Base-by-base conservation (phyloP, 2,113 vertebrate genomes). In the Ptilorrhoa leucosticta region DNA sequence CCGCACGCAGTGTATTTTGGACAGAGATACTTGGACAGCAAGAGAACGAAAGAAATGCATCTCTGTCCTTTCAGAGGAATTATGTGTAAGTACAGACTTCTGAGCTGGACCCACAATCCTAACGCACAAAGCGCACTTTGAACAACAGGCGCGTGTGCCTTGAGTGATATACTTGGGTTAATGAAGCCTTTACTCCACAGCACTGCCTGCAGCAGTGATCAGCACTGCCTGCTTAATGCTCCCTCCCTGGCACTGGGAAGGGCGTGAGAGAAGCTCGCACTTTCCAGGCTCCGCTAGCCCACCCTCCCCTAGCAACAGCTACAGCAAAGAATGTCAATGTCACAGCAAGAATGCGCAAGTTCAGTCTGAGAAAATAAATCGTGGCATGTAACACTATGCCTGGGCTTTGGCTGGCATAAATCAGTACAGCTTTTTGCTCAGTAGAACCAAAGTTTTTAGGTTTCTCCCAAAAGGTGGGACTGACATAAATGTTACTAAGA, bases 131-230 rank as follows among this genome's bases (percentile, higher is more conserved):
- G 90, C 78, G 70, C 39, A 37, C 56, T 90, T 73, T 72, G 82
- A 94, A 86, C 90, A 80, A 78, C 68, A 88, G 51, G 20, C 0
- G 0, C 0, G 0, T 51, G 58, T 70, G 84, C 68, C 85, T 95
- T 20, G 31, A 91, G 47, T 48, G 90, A 90, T 73, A 60, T 2
- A 40, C 66, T 88, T 33, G 75, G 70, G 54, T 93, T 95, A 93
- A 93, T 60, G 82, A 92, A 94, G 92, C 27, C 88, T 94, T 92
- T 94, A 56, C 83, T 86, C 60, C 64, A 33, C 76, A 88, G 87
- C 51, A 70, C 60, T 70, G 91, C 81, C 89, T 81, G 84, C 83
- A 89, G 83, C 86, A 90, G 51, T 13, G 33, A 94, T 72, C 6
- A 3, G 63, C 93, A 56, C 78, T 56, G 70, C 58, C 57, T 51